phyloP scores from a whole-genome alignment of 2,888 invertebrate genomes.

The Drosophila infuscata region DNA sequence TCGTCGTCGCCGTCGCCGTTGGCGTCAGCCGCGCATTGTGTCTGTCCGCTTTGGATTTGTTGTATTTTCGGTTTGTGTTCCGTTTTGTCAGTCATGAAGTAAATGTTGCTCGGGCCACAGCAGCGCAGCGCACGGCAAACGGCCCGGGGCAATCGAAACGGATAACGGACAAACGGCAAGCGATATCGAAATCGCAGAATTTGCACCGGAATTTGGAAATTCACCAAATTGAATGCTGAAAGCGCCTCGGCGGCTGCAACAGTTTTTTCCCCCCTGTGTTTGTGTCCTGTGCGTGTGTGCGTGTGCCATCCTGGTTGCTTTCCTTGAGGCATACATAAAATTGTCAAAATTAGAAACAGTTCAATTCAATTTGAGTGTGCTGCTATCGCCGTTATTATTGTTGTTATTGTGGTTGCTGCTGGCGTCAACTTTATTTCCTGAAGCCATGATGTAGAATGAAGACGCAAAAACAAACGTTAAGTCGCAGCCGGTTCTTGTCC shows the following conservation, averaged over 20 bases:
- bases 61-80: conserved; percentile 45
- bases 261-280: conserved; percentile 36
- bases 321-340: conserved; percentile 71
- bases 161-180: neutral
- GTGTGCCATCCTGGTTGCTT: conserved; percentile 21
- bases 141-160: conserved; percentile 31
- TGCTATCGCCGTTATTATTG: neutral
- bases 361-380: conserved; percentile 68
- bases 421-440: conserved; percentile 26
- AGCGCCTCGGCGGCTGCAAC: conserved; percentile 59
- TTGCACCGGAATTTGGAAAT: conserved; percentile 45
- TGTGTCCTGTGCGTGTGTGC: conserved; percentile 2
- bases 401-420: conserved; percentile 1
- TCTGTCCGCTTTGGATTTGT: conserved; percentile 45
- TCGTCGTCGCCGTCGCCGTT: conserved; percentile 1
- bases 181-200: conserved; percentile 11
- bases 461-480: conserved; percentile 6
- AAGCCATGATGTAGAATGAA: conserved; percentile 14
- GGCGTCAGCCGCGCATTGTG: conserved; percentile 53
- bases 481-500: conserved; percentile 37
- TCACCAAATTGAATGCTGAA: conserved; percentile 13
- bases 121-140: conserved; percentile 44
- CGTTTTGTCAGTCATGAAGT: conserved; percentile 73
- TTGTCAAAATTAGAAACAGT: conserved; percentile 76
- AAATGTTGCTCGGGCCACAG: conserved; percentile 71